These are phyloP conservation scores for Linnaemya vulpina DNA, from an alignment of 2,888 invertebrate genomes.

Conservation along the genomic window DNA sequence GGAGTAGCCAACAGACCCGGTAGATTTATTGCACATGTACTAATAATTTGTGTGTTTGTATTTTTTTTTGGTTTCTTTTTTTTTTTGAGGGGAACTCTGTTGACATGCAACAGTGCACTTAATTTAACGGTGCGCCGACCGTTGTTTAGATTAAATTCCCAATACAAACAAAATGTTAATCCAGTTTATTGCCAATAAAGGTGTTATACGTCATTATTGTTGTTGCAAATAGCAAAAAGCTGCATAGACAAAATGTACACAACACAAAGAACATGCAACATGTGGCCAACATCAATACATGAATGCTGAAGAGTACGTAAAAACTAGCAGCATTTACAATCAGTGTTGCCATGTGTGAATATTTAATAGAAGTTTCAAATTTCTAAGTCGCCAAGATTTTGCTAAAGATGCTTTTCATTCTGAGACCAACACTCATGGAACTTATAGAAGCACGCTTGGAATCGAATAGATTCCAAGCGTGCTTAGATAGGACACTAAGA, in stretches of 20 bases:
- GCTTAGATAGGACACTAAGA: too few species aligned
- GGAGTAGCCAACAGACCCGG: conserved; percentile 43
- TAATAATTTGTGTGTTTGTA: neutral
- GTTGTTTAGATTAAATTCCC: conserved; percentile 37
- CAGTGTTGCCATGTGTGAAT: neutral
- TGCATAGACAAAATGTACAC: conserved; percentile 1
- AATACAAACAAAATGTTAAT: conserved; percentile 32
- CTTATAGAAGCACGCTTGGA: too few species aligned
- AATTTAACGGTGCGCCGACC: conserved; percentile 46
- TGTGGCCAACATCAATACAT: conserved; percentile 62
- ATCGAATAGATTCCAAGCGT: too few species aligned
- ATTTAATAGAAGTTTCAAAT: too few species aligned
- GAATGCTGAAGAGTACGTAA: conserved; percentile 7
- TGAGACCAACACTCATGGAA: too few species aligned
- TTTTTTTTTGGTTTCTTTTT: neutral
- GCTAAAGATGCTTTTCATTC: too few species aligned
- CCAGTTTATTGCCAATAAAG: conserved; percentile 52
- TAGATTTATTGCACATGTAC: conserved; percentile 44
- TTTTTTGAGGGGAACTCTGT: conserved; percentile 14
- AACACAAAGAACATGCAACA: conserved; percentile 59
- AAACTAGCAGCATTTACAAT: conserved; percentile 8
- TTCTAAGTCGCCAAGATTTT: too few species aligned
- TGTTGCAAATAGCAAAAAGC: conserved; percentile 9
- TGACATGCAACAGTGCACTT: conserved; percentile 66
- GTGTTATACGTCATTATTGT: conserved; percentile 57